Percentiles rank a stretch among this genome's conserved stretches.
Evolutionary conservation across 2,113 vertebrate genomes (phyloP).

Genomic region (Oreochromis aureus): DNA sequence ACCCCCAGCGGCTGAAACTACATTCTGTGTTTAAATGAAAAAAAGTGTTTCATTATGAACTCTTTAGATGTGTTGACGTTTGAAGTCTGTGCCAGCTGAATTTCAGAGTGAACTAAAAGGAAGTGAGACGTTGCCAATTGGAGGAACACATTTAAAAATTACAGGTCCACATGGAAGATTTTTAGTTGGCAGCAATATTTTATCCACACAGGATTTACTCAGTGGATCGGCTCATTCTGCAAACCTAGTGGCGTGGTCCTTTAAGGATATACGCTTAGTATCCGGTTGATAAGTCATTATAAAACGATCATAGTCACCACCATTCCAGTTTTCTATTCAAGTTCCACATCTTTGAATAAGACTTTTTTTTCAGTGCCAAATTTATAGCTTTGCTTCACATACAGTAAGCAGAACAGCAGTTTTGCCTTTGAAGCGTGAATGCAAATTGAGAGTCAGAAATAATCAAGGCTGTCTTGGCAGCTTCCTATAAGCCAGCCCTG

Average conservation of each 20-base stretch:
- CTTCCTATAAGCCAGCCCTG: background rate
- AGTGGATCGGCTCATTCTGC: background rate
- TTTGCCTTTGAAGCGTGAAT: slow-evolving; percentile 21
- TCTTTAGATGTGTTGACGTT: background rate
- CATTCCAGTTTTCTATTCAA: background rate
- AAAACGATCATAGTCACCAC: background rate
- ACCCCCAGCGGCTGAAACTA: background rate
- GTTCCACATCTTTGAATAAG: background rate
- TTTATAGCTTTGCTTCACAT: background rate
- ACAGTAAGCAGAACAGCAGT: slow-evolving; percentile 14
- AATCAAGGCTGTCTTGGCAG: slow-evolving; percentile 7
- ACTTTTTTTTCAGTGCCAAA: background rate
- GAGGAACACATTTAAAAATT: background rate
- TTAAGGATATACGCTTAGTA: background rate
- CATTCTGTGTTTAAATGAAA: background rate
- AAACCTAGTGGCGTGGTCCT: background rate
- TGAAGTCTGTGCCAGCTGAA: background rate
- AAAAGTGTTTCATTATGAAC: background rate
- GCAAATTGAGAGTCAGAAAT: slow-evolving; percentile 19
- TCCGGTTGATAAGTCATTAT: background rate
- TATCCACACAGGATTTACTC: background rate
- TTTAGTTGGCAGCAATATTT: background rate
- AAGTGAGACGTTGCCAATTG: background rate
- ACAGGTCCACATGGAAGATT: background rate
- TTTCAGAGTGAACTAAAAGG: background rate